Evolutionary conservation across 2,113 vertebrate species (phyloP).

Genomic region (Scytalopus superciliaris): DNA sequence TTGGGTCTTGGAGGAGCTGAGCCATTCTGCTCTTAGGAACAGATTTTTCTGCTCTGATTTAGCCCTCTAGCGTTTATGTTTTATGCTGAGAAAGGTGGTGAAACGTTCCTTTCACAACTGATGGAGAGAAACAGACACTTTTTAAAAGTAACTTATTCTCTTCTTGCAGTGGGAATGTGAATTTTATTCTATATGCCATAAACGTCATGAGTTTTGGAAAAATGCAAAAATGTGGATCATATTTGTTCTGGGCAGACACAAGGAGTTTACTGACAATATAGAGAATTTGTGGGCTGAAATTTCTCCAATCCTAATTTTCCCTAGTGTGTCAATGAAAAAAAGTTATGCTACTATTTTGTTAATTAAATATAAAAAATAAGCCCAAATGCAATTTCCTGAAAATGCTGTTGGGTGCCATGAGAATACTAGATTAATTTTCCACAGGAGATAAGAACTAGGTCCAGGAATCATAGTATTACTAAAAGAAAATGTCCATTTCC

Average conservation of each 20-base stretch:
- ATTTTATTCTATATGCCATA: neutral
- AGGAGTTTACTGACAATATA: neutral
- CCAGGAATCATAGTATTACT: neutral
- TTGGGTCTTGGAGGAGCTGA: neutral
- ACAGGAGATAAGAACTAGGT: neutral
- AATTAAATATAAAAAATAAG: neutral
- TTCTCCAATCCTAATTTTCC: neutral
- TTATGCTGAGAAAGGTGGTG: neutral
- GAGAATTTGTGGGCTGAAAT: neutral
- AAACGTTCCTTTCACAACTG: neutral
- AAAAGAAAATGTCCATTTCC: neutral
- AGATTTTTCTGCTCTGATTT: neutral
- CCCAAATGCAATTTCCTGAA: neutral
- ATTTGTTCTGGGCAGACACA: neutral
- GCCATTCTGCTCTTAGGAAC: neutral
- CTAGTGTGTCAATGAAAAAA: neutral
- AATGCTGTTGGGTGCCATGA: neutral
- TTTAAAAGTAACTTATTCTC: neutral
- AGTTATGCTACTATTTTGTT: neutral
- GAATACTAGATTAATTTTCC: neutral
- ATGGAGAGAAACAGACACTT: neutral
- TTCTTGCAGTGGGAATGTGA: neutral
- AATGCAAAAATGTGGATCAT: neutral
- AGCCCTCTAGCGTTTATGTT: neutral
- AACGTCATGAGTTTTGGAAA: neutral